These are phyloP conservation scores for Bicyclus anynana DNA, from an alignment of 1,140 invertebrate genomes.

Conservation along the genomic window DNA sequence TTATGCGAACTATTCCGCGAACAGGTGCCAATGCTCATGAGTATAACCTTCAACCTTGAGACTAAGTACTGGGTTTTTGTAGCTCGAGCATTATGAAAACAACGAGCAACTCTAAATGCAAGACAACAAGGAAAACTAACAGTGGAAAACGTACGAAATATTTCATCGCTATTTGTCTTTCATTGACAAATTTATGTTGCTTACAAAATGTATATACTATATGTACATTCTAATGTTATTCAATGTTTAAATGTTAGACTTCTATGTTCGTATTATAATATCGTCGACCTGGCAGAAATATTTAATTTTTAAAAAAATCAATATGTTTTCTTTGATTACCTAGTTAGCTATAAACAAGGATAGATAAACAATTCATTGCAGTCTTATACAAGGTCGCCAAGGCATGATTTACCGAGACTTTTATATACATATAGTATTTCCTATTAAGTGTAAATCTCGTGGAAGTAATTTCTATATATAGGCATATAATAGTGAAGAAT, in stretches of 20 bases:
- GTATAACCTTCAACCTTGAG: slow-evolving; percentile 4
- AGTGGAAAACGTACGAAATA: neutral
- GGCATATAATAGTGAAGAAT: too few species aligned
- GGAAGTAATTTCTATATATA: too few species aligned
- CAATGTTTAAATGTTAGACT: too few species aligned
- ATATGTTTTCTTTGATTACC: neutral
- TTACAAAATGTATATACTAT: too few species aligned
- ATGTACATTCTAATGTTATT: too few species aligned
- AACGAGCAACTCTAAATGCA: neutral
- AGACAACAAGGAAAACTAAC: slow-evolving; percentile 3
- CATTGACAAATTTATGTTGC: neutral
- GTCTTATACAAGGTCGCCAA: neutral
- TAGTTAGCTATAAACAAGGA: neutral
- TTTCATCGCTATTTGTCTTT: neutral
- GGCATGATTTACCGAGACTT: slow-evolving; percentile 6
- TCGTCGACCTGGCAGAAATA: neutral
- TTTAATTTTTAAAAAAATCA: neutral
- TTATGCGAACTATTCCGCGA: slow-evolving; percentile 38
- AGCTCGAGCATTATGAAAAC: neutral
- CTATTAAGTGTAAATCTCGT: too few species aligned
- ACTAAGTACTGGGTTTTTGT: neutral
- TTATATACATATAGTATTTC: neutral
- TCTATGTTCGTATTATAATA: too few species aligned
- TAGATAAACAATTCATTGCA: neutral
- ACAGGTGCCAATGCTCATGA: neutral